Evolutionary conservation across 2,888 invertebrate genomes (phyloP), one percentile per base, ranked within the genome.

Genomic region (Plagodis dolabraria): DNA sequence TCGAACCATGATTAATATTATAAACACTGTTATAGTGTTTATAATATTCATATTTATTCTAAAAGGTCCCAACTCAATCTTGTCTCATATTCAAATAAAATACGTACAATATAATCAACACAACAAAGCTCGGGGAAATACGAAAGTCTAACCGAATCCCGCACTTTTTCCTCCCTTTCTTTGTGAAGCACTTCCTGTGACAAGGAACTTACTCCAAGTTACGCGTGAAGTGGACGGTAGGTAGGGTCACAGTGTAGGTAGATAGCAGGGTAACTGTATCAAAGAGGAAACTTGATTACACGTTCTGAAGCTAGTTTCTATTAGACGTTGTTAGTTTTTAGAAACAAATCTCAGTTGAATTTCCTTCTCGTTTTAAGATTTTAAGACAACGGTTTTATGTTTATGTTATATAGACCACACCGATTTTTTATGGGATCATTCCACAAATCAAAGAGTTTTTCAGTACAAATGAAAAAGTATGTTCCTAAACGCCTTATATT

Each of bases 131-230:
- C 7, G 60, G n/a, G 60, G 44, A 52, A 60, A 58, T 60, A 46
- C 33, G 45, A 63, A 63, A 59, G 38, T 65, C 61, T 63, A 61
- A 57, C 59, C 52, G 61, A 63, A 59, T 61, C 54, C 43, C 51
- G 51, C 49, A 60, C 55, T 61, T 66, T 66, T 66, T 59, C 60
- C 59, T 50, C 50, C 35, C 57, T 53, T 62, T 57, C 60, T 63
- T 66, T 63, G 66, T 61, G 51, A 22, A 54, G 60, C 52, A 52
- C 60, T 60, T 55, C 60, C 54, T 44, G 55, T 55, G 55, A 60
- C 60, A 60, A 48, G 52, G 52, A 60, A 60, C 60, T 60, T 55
- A 55, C 44, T 54, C 40, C 40, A 42, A 46, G 52, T 47, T 47
- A 44, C 55, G 40, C 59, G 59, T 43, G 43, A 40, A 60, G 60